Evolutionary conservation across 2,113 vertebrate genomes (phyloP).

Genomic region (Centropus bengalensis): DNA sequence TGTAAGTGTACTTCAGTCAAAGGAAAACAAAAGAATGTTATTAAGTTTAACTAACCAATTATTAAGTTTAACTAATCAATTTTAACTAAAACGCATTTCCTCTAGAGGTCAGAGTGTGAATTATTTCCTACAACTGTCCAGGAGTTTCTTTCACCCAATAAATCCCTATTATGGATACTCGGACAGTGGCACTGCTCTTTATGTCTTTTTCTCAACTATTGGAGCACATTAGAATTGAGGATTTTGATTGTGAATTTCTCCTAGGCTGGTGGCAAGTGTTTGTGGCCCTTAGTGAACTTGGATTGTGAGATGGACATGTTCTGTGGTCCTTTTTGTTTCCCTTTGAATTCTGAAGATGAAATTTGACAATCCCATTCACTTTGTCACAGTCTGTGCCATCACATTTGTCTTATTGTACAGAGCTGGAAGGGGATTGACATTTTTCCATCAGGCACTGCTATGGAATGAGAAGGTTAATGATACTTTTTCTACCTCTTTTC

Average conservation of each 20-base stretch:
- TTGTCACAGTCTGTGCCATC: not conserved
- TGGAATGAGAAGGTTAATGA: not conserved
- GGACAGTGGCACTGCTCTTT: not conserved
- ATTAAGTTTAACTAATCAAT: no score
- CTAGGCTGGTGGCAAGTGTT: rapidly evolving
- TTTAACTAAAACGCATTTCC: not conserved
- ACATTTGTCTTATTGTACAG: not conserved
- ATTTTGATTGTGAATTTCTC: not conserved
- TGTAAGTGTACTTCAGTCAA: not conserved
- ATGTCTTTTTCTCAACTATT: not conserved
- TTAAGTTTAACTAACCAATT: no score
- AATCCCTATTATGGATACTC: not conserved
- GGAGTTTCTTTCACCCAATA: not conserved
- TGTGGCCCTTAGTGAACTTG: not conserved
- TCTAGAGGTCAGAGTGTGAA: rapidly evolving
- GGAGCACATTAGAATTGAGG: not conserved
- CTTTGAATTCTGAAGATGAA: not conserved
- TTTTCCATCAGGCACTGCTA: not conserved
- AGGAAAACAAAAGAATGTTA: not conserved
- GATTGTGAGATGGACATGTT: not conserved
- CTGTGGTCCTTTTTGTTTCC: not conserved
- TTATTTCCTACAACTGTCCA: rapidly evolving
- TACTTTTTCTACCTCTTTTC: not conserved
- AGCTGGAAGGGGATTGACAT: not conserved
- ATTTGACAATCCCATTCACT: not conserved